Evolutionary conservation across 23 tunicate species (phyloP), one percentile per base, ranked within the genome.

Genomic region (Diplosoma virens): DNA sequence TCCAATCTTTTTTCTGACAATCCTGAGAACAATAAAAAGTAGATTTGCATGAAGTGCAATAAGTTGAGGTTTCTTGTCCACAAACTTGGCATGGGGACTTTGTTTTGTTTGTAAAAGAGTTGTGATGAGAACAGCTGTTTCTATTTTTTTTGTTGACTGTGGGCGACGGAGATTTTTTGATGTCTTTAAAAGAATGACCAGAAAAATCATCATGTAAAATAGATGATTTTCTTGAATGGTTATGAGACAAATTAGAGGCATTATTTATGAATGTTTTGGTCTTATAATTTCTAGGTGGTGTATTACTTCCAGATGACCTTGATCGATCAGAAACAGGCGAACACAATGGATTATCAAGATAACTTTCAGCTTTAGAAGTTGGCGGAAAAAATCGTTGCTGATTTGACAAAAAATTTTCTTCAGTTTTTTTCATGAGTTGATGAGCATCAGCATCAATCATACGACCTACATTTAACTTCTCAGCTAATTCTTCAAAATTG

Each of bases 1-100:
- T 47, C 93, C 93, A 86, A 52, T 73, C 81, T 36, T 65, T 61
- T 63, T 33, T 73, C 27, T 86, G 93, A 33, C 84, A 84, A n/a
- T 63, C 76, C 20, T 32, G 54, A 24, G 81, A 46, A 67, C 93
- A 86, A 30, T 86, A 86, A 58, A 37, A 58, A 23, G 46, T 72
- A 20, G 59, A 30, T 21, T 21, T 14, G 59, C 86, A 81, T 9
- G 41, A 35, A 16, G 72, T 31, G 60, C 86, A 81, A 30, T 11
- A 21, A 9, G 18, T 67, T 26, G 59, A 20, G 1, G 84, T 22
- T 28, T 47, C 1, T 28, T 31, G 35, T 14, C 20, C 17, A 79
- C 84, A 79, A 17, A 79, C 30, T 3, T 67, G 3, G 34, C 84
- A 79, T 9, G 78, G 78, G n/a, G n/a, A 6, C 22, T 18, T 21